A percentile compares a stretch with the other conserved stretches of the same genome.
These are phyloP conservation scores for Upupa epops DNA, from an alignment of 2,113 vertebrate genomes.

Conservation along the genomic window DNA sequence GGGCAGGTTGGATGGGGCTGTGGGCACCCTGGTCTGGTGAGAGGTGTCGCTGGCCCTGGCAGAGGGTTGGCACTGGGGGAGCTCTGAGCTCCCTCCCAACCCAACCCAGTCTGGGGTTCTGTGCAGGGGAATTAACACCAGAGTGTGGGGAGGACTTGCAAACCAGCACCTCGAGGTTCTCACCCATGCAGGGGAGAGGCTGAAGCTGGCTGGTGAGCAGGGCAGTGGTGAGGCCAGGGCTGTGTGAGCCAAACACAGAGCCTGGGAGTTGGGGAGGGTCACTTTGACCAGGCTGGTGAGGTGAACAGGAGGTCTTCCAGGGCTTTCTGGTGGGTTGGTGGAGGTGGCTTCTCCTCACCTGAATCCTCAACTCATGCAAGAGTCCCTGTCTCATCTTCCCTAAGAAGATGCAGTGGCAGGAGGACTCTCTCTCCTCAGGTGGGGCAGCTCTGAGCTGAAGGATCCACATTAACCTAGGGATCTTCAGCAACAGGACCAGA, in stretches of 20 bases:
- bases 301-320: neutral
- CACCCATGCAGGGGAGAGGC: too few species aligned
- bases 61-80: too few species aligned
- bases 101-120: too few species aligned
- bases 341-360: neutral
- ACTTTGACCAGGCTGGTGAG: neutral
- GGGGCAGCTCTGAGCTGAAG: neutral
- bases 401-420: neutral
- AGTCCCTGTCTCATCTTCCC: neutral
- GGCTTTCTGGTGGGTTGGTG: neutral
- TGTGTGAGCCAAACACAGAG: neutral
- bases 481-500: too few species aligned
- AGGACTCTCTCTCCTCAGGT: too few species aligned
- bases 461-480: neutral
- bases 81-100: too few species aligned
- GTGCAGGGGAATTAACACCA: too few species aligned
- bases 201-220: neutral
- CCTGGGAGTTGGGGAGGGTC: neutral
- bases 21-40: too few species aligned
- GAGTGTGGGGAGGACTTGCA: accelerated
- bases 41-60: too few species aligned
- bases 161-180: too few species aligned
- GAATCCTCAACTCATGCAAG: neutral
- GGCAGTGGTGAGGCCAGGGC: neutral
- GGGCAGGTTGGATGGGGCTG: too few species aligned